Evolutionary conservation across 2,113 vertebrate genomes (phyloP).

Genomic region (Sinocyclocheilus maitianheensis): DNA sequence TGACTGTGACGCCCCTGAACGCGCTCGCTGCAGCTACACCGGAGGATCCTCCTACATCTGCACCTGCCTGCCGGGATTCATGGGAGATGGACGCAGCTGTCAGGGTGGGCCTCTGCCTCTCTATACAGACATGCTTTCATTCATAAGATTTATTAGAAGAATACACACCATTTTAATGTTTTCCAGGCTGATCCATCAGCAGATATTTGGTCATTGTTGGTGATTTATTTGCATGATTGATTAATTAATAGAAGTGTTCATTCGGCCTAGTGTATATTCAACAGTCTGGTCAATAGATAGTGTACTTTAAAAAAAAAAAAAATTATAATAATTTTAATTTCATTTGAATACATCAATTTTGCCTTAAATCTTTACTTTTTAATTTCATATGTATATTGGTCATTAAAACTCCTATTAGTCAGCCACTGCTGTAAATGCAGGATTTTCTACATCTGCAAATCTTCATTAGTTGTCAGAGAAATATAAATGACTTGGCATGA

Average conservation of each 20-base stretch:
- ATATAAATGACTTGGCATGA: too few relatives aligned
- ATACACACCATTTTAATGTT: too few relatives aligned
- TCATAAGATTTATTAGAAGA: too few relatives aligned
- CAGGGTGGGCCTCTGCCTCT: conserved; percentile 71
- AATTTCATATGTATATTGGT: neutral
- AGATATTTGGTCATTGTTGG: neutral
- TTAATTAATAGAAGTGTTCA: neutral
- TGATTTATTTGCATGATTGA: neutral
- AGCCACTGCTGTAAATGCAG: neutral
- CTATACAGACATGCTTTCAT: neutral
- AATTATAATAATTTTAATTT: neutral
- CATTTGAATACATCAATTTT: neutral
- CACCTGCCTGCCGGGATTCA: conserved; percentile 83
- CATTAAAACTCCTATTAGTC: neutral
- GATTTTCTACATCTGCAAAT: too few relatives aligned
- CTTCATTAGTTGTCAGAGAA: too few relatives aligned
- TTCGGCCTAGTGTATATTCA: neutral
- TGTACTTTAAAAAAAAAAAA: too few relatives aligned
- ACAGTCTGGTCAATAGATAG: neutral
- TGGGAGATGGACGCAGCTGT: conserved; percentile 82
- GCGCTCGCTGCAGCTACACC: conserved; percentile 81
- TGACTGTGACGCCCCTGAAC: conserved; percentile 81
- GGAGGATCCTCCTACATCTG: conserved; percentile 82
- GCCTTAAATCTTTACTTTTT: neutral
- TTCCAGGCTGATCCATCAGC: too few relatives aligned